phyloP scores from a whole-genome alignment of 2,888 invertebrate genomes.

The Hermaeophaga mercurialis region DNA sequence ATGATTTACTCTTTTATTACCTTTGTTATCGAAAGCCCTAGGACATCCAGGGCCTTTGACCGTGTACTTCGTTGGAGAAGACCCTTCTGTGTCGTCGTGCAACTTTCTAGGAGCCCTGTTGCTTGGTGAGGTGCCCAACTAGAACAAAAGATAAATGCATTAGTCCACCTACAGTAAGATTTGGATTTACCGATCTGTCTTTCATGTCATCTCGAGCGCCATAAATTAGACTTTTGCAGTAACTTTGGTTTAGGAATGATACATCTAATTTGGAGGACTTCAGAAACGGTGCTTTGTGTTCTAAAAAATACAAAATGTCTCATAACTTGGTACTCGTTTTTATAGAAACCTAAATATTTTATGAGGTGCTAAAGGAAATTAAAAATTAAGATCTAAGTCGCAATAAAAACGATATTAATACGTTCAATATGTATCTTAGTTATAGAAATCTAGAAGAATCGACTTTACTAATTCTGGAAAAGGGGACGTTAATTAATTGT shows the following conservation, averaged over 20 bases:
- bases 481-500: no score
- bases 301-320: conserved; percentile 30
- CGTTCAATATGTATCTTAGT: no score
- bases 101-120: conserved; percentile 12
- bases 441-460: no score
- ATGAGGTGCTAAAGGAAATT: no score
- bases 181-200: conserved; percentile 12
- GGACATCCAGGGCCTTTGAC: conserved; percentile 11
- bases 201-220: conserved; percentile 18
- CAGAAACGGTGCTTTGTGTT: conserved; percentile 36
- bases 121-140: conserved; percentile 25
- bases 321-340: no score
- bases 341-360: no score
- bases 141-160: no score
- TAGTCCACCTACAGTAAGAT: no score
- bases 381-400: no score
- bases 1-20: background rate
- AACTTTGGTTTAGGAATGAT: conserved; percentile 16
- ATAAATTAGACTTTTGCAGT: conserved; percentile 24
- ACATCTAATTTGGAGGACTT: conserved; percentile 26
- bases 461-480: no score
- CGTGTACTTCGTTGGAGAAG: background rate
- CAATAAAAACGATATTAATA: no score
- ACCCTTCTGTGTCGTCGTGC: background rate
- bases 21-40: conserved; percentile 16